A percentile compares a stretch with the other conserved stretches of the same genome.
These are phyloP conservation scores for Oreochromis aureus DNA, from an alignment of 2,113 vertebrate genomes.

Conservation along the genomic window DNA sequence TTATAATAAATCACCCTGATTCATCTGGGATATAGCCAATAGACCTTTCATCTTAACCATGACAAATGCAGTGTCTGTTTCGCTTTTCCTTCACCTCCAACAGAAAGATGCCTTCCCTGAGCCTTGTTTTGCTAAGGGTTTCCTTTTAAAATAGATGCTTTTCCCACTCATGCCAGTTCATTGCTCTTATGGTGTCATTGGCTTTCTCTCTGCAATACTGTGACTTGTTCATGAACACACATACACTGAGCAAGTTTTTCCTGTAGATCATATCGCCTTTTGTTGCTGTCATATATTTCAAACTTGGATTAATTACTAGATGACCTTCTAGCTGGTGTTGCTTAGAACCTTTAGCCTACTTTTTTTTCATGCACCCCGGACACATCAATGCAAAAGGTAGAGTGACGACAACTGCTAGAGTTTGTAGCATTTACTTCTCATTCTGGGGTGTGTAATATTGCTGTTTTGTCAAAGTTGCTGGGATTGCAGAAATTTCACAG, in stretches of 20 bases:
- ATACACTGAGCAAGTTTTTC: not conserved
- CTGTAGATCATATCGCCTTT: not conserved
- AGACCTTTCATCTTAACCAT: not conserved
- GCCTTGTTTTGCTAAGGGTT: not conserved
- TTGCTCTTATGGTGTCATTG: not conserved
- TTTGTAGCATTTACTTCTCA: not conserved
- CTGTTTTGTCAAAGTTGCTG: not conserved
- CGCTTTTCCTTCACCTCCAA: not conserved
- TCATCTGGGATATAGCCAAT: not conserved
- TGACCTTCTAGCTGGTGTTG: not conserved
- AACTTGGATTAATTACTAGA: not conserved
- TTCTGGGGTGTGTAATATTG: not conserved
- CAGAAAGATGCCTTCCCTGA: not conserved
- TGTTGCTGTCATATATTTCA: not conserved
- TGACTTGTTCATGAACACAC: not conserved
- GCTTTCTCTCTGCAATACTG: not conserved
- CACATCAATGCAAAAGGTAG: not conserved
- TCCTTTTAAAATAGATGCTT: not conserved
- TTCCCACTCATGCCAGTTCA: not conserved
- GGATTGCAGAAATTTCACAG: not conserved
- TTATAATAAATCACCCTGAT: not conserved
- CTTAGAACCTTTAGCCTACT: not conserved
- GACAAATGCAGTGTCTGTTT: not conserved
- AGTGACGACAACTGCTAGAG: not conserved
- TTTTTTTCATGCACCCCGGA: rapidly evolving